Evolutionary conservation across 2,113 vertebrate genomes (phyloP).

Genomic region (Dunckerocampus dactyliophorus): DNA sequence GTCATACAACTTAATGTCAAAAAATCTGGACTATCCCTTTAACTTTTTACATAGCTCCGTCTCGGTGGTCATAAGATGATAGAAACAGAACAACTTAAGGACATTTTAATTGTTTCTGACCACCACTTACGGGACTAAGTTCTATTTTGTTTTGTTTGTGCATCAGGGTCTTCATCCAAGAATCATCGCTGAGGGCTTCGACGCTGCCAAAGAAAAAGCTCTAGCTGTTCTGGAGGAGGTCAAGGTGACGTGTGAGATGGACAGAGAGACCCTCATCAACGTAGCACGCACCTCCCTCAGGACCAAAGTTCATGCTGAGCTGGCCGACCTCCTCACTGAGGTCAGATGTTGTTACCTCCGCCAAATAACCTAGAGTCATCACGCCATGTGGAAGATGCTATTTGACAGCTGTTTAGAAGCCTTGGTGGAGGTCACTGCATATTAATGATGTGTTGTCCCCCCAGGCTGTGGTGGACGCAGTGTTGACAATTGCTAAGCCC

Average conservation of each 20-base stretch:
- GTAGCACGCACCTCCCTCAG: conserved; percentile 92
- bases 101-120: too few relatives aligned
- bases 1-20: too few relatives aligned
- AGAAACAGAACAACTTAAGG: too few relatives aligned
- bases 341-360: conserved; percentile 44
- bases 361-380: background rate
- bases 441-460: background rate
- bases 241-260: conserved; percentile 89
- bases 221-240: conserved; percentile 87
- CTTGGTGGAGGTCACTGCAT: too few relatives aligned
- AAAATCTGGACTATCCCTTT: too few relatives aligned
- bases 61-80: too few relatives aligned
- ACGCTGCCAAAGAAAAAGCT: conserved; percentile 89
- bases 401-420: background rate
- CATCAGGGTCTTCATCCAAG: conserved; percentile 90
- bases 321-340: conserved; percentile 94
- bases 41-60: too few relatives aligned
- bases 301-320: conserved; percentile 89
- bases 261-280: conserved; percentile 86
- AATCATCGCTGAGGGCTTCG: conserved; percentile 94
- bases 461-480: conserved; percentile 93
- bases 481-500: conserved; percentile 83
- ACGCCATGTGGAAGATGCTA: background rate
- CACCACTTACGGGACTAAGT: too few relatives aligned
- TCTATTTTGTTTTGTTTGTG: background rate